Conservation (phyloP, 92 coral and sea anemone genomes). For the Chrysogorgia sp. region DNA sequence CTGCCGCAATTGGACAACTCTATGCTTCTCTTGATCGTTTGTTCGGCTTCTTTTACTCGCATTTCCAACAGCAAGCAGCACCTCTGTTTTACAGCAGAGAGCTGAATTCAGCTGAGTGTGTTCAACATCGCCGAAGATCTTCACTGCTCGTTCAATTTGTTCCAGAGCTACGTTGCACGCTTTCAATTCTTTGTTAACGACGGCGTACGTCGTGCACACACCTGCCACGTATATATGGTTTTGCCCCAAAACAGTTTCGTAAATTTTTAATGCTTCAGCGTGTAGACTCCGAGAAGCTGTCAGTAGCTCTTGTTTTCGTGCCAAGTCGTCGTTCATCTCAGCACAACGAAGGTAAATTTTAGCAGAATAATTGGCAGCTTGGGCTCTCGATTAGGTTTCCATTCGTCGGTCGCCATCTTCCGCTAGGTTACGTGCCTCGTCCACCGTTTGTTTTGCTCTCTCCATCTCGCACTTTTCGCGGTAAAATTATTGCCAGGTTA, state of each 20-base stretch:
- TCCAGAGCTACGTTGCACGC: neutral
- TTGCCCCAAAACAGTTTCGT: neutral
- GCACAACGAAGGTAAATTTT: conserved; percentile 11
- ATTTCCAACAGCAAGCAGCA: neutral
- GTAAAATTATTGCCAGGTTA: conserved; percentile 79
- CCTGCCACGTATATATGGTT: conserved; percentile 10
- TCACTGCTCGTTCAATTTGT: conserved; percentile 8
- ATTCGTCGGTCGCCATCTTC: conserved; percentile 21
- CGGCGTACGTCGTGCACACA: neutral
- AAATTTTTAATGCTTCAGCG: neutral
- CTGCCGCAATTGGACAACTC: conserved; percentile 21
- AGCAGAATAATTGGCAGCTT: conserved; percentile 14
- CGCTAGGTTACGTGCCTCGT: conserved; percentile 72
- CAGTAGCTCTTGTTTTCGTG: neutral
- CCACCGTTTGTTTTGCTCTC: conserved; percentile 70
- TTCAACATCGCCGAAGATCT: neutral
- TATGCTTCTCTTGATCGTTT: conserved; percentile 24
- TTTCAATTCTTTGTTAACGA: conserved; percentile 2
- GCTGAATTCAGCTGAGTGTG: neutral
- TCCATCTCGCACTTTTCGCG: conserved; percentile 79
- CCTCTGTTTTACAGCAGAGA: conserved; percentile 12
- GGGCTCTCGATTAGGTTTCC: conserved; percentile 24
- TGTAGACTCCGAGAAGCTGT: neutral
- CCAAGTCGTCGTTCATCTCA: neutral
- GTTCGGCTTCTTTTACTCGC: neutral